phyloP scores from a whole-genome alignment of 1,140 invertebrate species.

The Mycetomoellerius zeteki region DNA sequence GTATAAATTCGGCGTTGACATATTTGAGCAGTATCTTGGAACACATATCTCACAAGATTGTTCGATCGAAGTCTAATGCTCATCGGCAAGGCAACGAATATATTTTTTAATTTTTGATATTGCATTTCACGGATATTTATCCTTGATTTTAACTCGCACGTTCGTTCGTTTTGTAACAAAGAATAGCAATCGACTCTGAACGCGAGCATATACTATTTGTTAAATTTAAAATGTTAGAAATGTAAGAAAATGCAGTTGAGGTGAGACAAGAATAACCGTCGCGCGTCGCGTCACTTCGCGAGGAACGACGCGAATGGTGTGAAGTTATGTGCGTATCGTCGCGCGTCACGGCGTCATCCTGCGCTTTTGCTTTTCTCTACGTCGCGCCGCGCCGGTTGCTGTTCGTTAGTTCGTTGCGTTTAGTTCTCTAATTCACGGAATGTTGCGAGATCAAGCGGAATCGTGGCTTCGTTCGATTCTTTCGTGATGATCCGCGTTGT shows the following conservation, averaged over 20 bases:
- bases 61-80: not conserved
- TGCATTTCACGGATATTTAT: not conserved
- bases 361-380: not conserved
- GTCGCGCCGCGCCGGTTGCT: too few relatives aligned
- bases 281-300: not conserved
- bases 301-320: too few relatives aligned
- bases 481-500: not conserved
- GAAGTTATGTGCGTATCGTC: too few relatives aligned
- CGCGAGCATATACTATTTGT: not conserved
- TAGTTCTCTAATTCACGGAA: not conserved
- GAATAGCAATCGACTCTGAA: not conserved
- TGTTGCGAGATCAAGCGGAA: not conserved
- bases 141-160: not conserved
- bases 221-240: not conserved
- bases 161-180: not conserved
- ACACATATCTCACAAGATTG: not conserved
- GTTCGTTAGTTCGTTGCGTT: not conserved
- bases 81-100: not conserved
- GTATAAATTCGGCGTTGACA: not conserved
- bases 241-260: not conserved
- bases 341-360: not conserved
- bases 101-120: not conserved
- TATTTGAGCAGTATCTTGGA: not conserved
- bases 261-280: not conserved
- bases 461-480: not conserved